Base-by-base conservation (phyloP, 2,888 invertebrate genomes). In the Philaethria dido region DNA sequence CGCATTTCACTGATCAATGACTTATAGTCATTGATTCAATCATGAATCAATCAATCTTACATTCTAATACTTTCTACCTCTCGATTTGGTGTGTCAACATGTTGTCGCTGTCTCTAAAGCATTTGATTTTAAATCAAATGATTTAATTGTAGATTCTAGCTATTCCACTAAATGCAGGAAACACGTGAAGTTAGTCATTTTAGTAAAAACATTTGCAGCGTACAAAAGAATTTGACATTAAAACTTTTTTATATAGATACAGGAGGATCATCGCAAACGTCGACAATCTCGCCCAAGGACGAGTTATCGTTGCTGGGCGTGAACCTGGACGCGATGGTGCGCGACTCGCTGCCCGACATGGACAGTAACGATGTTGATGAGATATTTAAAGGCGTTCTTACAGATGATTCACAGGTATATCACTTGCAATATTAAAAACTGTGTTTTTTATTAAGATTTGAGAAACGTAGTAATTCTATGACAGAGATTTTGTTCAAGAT, bases 331-430 rank as follows among this genome's bases (percentile, higher is more conserved):
- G 95, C 95, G 1, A 96, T 95, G 94, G 95, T 94, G 64, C 89
- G 94, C 36, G 94, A 94, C 71, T 92, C 94, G 1, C 87, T 98
- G 68, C 96, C 97, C 0, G 97, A 97, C 76, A 98, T 98, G 94
- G 97, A 98, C 85, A 95, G 96, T 80, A 97, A 97, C 84, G 98
- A 98, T 77, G 97, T 98, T 0, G 98, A 98, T 80, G 98, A 98
- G 85, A 96, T 98, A 79, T 97, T 98, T 87, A 97, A 98, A 89
- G 97, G 96, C 52, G 97, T 98, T 68, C 93, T 97, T 66, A 97
- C 96, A n/a, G 96, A 96, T 79, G 96, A 97, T 82, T 95, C 95
- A 11, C 93, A 93, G 89, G 93, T 92, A 73, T 45, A 1, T 20
- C 33, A 22, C 1, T 36, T 45, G 47, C 11, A 20, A 48, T 20